phyloP scores from a whole-genome alignment of 37 sponge, comb jelly and placozoan species.

The Halisarca cf. caerulea region DNA sequence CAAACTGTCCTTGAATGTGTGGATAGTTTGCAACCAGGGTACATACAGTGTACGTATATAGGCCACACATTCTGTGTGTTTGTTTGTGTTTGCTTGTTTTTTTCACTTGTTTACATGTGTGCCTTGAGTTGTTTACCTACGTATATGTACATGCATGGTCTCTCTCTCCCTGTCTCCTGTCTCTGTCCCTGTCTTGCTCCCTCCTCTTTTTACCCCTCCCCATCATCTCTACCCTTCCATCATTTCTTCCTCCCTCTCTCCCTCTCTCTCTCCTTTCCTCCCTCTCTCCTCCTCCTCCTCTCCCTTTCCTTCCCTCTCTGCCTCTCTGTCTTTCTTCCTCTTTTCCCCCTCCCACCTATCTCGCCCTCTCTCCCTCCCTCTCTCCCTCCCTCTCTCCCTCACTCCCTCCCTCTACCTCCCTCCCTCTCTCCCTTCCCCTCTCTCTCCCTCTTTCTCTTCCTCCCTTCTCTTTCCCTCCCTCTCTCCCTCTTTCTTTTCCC shows the following conservation, averaged over 20 bases:
- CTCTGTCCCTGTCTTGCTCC: not conserved
- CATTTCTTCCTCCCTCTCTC: not conserved
- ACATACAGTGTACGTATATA: no score
- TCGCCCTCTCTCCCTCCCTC: conserved; percentile 12
- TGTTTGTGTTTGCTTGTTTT: conserved; percentile 4
- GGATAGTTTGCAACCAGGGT: no score
- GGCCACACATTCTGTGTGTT: no score
- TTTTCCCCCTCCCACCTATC: conserved; percentile 21
- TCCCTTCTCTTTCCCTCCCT: not conserved
- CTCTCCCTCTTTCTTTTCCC: not conserved
- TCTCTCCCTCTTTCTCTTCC: not conserved
- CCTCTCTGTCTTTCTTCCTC: not conserved
- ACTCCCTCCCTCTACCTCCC: no score
- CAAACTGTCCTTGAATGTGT: conserved; percentile 7
- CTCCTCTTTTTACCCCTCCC: not conserved
- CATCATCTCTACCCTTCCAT: conserved; percentile 1
- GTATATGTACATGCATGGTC: no score
- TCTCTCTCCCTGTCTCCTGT: not conserved
- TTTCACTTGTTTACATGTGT: no score
- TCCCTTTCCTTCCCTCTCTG: not conserved
- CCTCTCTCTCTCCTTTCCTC: not conserved
- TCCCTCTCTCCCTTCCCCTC: not conserved
- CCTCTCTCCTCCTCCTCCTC: not conserved
- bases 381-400: conserved; percentile 21
- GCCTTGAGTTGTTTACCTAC: no score